Evolutionary conservation across 1,140 invertebrate genomes (phyloP), one percentile per base, ranked within the genome.

Genomic region (Pygmarrhopalites habei): DNA sequence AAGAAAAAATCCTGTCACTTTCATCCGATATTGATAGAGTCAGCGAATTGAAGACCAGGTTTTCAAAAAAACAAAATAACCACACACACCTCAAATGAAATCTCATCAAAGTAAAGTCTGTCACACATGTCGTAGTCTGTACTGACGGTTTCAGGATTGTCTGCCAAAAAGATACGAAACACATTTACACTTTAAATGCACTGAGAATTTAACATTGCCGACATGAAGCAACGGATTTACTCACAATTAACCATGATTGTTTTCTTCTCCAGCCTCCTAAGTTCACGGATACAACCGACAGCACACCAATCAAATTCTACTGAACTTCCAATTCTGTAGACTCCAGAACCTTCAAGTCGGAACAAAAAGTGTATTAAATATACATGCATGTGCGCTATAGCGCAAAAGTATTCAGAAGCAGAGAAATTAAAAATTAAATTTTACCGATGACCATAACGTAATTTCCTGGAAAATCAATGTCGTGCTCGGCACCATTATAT

Each of bases 301-400:
- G 95, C 95, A 76, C 96, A 99, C 89, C 95, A 99, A 78, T 99
- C 97, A 78, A 99, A 99, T 78, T 99, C 97, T 1, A 99, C 97
- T 1, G 94, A 98, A 72, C 92, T 96, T 3, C 97, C 97, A 68
- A 99, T 99, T 60, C 97, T 82, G 74, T 99, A 99, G 0, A 99
- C 97, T 1, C 97, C 97, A 19, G 95, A 99, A 17, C 97, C 80
- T 81, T n/a, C n/a, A n/a, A n/a, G n/a, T n/a, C n/a, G n/a, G n/a
- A n/a, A n/a, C n/a, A n/a, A n/a, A n/a, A n/a, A n/a, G n/a, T n/a
- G n/a, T n/a, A n/a, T n/a, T n/a, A n/a, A n/a, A n/a, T n/a, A n/a
- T n/a, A n/a, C n/a, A n/a, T n/a, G n/a, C n/a, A n/a, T n/a, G n/a
- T n/a, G n/a, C n/a, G n/a, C n/a, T n/a, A n/a, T n/a, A n/a, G n/a